Base-by-base conservation (phyloP, 2,797 vertebrate genomes). In the Phoeniculus purpureus region DNA sequence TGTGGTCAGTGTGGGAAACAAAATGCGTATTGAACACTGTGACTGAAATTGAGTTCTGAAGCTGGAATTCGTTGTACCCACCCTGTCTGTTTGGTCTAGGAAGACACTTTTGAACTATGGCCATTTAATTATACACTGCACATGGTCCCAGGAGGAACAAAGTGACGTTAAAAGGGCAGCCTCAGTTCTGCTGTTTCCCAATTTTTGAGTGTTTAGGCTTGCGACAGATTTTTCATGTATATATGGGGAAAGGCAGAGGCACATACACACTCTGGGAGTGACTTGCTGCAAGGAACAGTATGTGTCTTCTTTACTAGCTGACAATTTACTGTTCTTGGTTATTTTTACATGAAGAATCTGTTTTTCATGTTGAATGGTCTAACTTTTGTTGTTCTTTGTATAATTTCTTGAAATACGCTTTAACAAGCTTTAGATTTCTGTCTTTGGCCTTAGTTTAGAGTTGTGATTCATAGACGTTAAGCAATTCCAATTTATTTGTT, bases 191-290 rank as follows among this genome's bases (percentile, higher is more conserved):
- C 26, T 37, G 11, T 72, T 81, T 31, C 25, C 29, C 14, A 31
- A 2, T 52, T 64, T 80, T 64, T 85, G 29, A 43, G 10, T 16
- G 3, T 34, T 43, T 72, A 52, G 16, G 31, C 78, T 68, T 52
- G 27, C 23, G 47, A 21, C 23, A 19, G 18, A 15, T 55, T 60
- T 70, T 67, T 27, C 10, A 9, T 20, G 5, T 22, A 3, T 54
- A 3, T 23, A 6, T 12, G 13, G 25, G 34, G 31, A 68, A 67
- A 54, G 37, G 29, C 61, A 58, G 66, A 37, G 19, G 26, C 51
- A 31, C 27, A 12, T 1, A 0, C 1, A 0, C 4, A 4, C 19
- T 40, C 25, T 66, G 16, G 5, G 48, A 54, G 77, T 62, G 54
- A 26, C 45, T 48, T 23, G 14, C 48, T 1, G 2, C 48, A 27